Conservation (phyloP, 2,113 vertebrate genomes). For the Phrynocephalus versicolor region DNA sequence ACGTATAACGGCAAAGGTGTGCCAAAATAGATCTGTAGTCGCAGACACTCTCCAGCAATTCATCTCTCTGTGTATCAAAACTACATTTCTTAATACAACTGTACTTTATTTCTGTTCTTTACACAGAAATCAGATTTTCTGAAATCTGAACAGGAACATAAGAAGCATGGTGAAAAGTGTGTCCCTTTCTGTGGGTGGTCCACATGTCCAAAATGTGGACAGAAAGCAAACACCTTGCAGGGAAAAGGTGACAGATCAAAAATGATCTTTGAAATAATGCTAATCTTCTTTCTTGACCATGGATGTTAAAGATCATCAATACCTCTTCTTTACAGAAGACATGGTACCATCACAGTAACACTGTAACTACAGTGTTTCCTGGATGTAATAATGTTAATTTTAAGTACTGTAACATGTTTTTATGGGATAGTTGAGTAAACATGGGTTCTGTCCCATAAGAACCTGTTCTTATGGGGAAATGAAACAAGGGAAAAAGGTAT, state of each 20-base stretch:
- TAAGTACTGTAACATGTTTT: too few relatives aligned
- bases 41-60: neutral
- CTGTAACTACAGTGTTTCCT: neutral
- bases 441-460: neutral
- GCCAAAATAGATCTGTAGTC: neutral
- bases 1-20: neutral
- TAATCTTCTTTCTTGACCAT: neutral
- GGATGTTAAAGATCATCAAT: neutral
- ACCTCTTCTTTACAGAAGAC: neutral
- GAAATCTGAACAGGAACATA: neutral
- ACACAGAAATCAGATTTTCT: neutral
- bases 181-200: too few relatives aligned
- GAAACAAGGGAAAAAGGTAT: neutral
- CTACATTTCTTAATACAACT: neutral
- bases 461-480: neutral
- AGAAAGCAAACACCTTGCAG: too few relatives aligned
- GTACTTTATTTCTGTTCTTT: neutral
- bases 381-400: neutral
- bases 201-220: too few relatives aligned
- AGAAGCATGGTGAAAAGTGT: too few relatives aligned
- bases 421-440: too few relatives aligned
- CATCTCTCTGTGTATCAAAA: neutral
- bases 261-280: neutral
- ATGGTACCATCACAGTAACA: neutral
- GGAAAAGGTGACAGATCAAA: neutral